These are phyloP conservation scores for Thinocorus orbignyianus DNA, from an alignment of 2,113 vertebrate species.

Conservation along the genomic window DNA sequence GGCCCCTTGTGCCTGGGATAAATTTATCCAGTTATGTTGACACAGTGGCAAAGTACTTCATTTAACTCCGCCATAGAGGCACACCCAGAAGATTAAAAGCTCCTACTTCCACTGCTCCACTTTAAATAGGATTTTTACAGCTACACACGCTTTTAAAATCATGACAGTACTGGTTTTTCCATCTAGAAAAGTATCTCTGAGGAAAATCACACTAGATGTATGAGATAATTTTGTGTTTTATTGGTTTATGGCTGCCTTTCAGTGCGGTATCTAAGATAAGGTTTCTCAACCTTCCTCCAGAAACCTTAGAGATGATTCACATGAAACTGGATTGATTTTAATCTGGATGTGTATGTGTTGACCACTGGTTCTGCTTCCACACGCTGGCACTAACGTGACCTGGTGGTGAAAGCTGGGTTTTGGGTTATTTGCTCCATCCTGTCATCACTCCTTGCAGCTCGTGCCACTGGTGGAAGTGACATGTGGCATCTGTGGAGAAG, in stretches of 20 bases:
- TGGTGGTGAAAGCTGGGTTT: not conserved
- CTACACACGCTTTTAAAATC: not conserved
- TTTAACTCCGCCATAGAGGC: not conserved
- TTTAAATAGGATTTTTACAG: not conserved
- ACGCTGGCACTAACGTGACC: rapidly evolving
- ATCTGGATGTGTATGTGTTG: not conserved
- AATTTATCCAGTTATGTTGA: not conserved
- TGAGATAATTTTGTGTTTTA: not conserved
- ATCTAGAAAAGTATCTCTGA: not conserved
- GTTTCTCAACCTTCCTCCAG: not conserved
- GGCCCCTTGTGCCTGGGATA: not conserved
- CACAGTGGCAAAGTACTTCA: not conserved
- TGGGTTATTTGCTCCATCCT: not conserved
- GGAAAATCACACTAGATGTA: not conserved
- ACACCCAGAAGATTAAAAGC: not conserved
- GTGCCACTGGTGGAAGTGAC: not conserved
- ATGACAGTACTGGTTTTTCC: not conserved
- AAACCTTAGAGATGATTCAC: not conserved
- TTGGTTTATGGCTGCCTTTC: not conserved
- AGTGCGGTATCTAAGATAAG: not conserved
- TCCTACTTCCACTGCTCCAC: not conserved
- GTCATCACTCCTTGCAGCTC: not conserved
- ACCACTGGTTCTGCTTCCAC: not conserved
- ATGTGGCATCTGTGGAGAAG: not conserved
- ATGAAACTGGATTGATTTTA: not conserved